These are phyloP conservation scores for Sciurus vulgaris DNA, from an alignment of 2,797 vertebrate species.

Conservation along the genomic window DNA sequence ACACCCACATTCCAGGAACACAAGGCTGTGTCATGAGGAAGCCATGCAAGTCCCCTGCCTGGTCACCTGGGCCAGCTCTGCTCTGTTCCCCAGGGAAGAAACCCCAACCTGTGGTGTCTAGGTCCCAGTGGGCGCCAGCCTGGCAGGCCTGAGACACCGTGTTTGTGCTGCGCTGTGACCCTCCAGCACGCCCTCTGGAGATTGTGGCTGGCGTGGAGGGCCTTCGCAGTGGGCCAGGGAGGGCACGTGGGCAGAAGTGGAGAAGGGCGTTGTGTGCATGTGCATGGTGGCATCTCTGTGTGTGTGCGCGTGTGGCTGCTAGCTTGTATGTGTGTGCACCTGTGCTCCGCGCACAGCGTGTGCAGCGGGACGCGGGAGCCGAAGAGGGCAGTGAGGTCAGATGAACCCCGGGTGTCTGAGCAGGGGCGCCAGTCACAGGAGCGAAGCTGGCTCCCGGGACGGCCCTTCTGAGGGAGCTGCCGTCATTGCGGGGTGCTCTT, in stretches of 20 bases:
- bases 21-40: not conserved
- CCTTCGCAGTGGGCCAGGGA: accelerated
- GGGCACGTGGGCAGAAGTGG: not conserved
- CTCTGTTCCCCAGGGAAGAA: not conserved
- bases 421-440: not conserved
- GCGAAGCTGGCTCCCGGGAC: accelerated
- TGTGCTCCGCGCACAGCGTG: not conserved
- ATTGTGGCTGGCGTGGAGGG: too few species aligned
- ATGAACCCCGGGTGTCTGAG: not conserved
- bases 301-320: accelerated
- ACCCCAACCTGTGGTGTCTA: not conserved
- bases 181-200: too few species aligned
- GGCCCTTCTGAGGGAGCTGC: accelerated
- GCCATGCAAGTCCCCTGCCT: not conserved
- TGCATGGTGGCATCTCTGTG: accelerated
- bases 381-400: too few species aligned
- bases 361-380: not conserved
- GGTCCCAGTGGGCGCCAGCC: not conserved
- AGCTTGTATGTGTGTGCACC: not conserved
- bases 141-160: accelerated
- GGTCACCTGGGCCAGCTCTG: not conserved
- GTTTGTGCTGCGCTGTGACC: not conserved
- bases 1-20: not conserved
- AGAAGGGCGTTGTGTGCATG: too few species aligned
- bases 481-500: accelerated